Evolutionary conservation across 1,140 invertebrate genomes (phyloP), one percentile per base, ranked within the genome.

Genomic region (Atta cephalotes): DNA sequence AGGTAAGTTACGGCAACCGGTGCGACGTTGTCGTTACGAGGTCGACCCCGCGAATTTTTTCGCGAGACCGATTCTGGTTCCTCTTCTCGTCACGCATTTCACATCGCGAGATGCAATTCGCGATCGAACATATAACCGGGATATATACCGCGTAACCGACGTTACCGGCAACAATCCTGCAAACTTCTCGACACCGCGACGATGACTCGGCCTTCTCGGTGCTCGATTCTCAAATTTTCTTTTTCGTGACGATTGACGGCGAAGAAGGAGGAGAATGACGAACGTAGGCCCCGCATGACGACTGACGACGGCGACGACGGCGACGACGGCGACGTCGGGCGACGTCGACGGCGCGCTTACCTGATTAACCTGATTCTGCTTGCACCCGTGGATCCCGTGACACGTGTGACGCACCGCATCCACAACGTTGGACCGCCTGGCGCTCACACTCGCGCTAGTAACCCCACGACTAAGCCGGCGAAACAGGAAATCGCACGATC

Each of bases 401-500:
- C 90, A 92, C 89, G 88, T 91, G 89, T 90, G 80, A 87, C 87
- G 89, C 88, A 89, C 80, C 92, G 92, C 92, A 94, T 95, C 91
- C 92, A 94, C 92, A 89, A 89, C 86, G 86, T 89, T 82, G 86
- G 88, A 74, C 89, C 91, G 86, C 88, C 70, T 91, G 90, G 91
- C 89, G 92, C 92, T 91, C 90, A 86, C 92, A 91, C 92, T 93
- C 91, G 90, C 90, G 93, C 92, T 92, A 82, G 31, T 81, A 25
- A 81, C 31, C 76, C 71, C 88, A 89, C 84, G 90, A 88, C 78
- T 45, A 45, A 82, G 84, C 72, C 89, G 90, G 87, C 85, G 85
- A 76, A 51, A 86, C 88, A 92, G 90, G 90, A 92, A 93, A 93
- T 91, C 87, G 87, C 91, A 85, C 85, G 91, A 94, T 95, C 95